Evolutionary conservation across 2,113 vertebrate genomes (phyloP).

Genomic region (Otolemur garnettii): DNA sequence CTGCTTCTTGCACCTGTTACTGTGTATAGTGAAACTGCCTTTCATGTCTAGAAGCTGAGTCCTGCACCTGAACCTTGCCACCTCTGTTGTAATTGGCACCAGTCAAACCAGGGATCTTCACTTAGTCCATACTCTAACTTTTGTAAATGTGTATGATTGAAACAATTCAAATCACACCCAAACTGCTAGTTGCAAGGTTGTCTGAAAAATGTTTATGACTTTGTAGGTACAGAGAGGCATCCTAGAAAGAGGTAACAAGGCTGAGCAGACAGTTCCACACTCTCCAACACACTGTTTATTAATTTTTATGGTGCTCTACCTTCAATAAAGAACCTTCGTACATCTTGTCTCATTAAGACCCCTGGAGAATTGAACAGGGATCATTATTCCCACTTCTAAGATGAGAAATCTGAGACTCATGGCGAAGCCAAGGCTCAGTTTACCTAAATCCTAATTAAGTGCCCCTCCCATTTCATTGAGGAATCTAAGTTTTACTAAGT

Average conservation of each 20-base stretch:
- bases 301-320: background rate
- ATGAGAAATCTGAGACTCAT: background rate
- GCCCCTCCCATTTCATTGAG: background rate
- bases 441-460: background rate
- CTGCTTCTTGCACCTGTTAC: accelerated
- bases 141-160: background rate
- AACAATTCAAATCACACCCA: background rate
- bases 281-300: background rate
- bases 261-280: background rate
- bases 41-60: background rate
- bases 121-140: background rate
- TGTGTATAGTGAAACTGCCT: background rate
- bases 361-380: background rate
- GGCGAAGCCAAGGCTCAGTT: background rate
- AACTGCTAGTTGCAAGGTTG: background rate
- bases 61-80: accelerated
- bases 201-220: background rate
- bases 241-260: background rate
- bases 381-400: background rate
- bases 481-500: background rate
- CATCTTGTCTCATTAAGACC: background rate
- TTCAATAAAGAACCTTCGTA: background rate
- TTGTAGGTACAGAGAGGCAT: background rate
- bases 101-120: background rate
- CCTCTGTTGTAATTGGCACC: too few relatives aligned